These are phyloP conservation scores for Heteropelma amictum DNA, from an alignment of 2,888 invertebrate species.

Conservation along the genomic window DNA sequence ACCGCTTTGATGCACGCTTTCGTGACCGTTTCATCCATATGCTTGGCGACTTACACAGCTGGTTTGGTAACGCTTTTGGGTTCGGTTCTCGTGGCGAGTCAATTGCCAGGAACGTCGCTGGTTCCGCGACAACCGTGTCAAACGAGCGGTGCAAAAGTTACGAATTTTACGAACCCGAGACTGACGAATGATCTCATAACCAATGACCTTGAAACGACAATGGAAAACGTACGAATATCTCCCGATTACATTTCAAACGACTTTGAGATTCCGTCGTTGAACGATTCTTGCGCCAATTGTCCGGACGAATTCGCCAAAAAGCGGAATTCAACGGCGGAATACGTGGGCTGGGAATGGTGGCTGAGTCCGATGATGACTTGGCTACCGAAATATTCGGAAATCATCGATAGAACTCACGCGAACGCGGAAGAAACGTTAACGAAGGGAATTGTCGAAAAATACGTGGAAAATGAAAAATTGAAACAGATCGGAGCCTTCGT, in stretches of 20 bases:
- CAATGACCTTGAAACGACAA: neutral
- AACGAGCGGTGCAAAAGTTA: neutral
- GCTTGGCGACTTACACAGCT: slow-evolving; percentile 82
- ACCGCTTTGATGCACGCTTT: slow-evolving; percentile 79
- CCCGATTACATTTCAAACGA: neutral
- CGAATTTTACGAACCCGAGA: slow-evolving; percentile 20
- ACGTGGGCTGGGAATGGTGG: slow-evolving; percentile 68
- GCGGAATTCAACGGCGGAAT: slow-evolving; percentile 30
- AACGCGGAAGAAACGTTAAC: neutral
- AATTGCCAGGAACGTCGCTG: slow-evolving; percentile 71
- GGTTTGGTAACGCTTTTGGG: slow-evolving; percentile 82
- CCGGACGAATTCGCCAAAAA: neutral
- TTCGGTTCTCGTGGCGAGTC: slow-evolving; percentile 79
- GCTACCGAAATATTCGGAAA: slow-evolving; percentile 65
- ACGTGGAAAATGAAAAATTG: slow-evolving; percentile 48
- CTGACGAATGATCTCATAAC: neutral
- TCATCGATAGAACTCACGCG: slow-evolving; percentile 30
- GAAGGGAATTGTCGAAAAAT: neutral
- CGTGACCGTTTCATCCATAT: slow-evolving; percentile 80
- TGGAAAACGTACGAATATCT: slow-evolving; percentile 3
- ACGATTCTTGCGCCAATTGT: slow-evolving; percentile 23
- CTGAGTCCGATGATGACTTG: slow-evolving; percentile 67
- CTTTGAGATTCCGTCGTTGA: neutral
- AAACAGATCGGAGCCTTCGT: slow-evolving; percentile 52
- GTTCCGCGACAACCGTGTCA: slow-evolving; percentile 56